A percentile compares a stretch with the other conserved stretches of the same genome.
Conservation (phyloP, 2,113 vertebrate genomes). For the Tapirus terrestris region DNA sequence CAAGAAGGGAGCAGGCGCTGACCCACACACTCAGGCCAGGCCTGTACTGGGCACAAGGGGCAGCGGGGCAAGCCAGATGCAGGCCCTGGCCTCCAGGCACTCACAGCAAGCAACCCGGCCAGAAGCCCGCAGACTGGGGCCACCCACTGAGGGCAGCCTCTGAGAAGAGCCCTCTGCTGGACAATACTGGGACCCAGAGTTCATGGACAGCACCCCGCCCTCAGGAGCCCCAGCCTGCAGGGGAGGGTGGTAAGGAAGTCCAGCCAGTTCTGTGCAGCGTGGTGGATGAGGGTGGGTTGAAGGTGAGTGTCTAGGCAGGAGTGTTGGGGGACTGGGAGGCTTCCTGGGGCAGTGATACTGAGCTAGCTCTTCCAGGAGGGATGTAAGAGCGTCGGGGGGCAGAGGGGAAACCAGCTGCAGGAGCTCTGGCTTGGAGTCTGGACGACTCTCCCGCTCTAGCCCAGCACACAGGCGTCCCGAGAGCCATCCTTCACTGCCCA, state of each 20-base stretch:
- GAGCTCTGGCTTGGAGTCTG: not conserved
- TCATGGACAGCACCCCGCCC: not conserved
- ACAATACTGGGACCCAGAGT: not conserved
- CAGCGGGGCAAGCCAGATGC: rapidly evolving
- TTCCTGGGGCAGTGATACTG: not conserved
- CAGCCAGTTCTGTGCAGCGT: not conserved
- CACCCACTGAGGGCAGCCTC: rapidly evolving
- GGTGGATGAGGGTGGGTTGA: not conserved
- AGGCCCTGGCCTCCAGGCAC: not conserved
- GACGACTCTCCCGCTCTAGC: not conserved
- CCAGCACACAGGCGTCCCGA: rapidly evolving
- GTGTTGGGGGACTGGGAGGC: not conserved
- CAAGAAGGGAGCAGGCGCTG: rapidly evolving
- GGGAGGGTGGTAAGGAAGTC: too few species aligned
- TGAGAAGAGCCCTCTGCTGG: too few species aligned
- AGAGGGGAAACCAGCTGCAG: not conserved
- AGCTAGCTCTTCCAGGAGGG: not conserved
- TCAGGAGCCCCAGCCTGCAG: not conserved
- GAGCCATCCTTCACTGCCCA: rapidly evolving
- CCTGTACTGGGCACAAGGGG: rapidly evolving
- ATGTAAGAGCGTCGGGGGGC: rapidly evolving
- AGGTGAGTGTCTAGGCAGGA: not conserved
- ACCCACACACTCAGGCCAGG: not conserved
- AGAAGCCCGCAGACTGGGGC: not conserved
- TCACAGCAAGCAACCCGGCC: not conserved